Evolutionary conservation across 2,797 vertebrate species (phyloP), one percentile per base, ranked within the genome.

Genomic region (Parauchenoglanis ngamensis): DNA sequence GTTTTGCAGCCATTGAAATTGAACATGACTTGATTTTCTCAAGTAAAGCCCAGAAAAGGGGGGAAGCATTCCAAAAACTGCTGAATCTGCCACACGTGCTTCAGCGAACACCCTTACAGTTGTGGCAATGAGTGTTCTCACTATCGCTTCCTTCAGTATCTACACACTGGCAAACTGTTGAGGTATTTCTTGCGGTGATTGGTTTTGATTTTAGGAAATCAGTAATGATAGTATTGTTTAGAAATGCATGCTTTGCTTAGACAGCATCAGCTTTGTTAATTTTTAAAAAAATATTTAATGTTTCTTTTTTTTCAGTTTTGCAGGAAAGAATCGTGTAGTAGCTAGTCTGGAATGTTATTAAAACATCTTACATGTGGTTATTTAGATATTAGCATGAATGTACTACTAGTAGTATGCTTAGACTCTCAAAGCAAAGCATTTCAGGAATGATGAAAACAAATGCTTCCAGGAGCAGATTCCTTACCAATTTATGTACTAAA

Each of bases 121-220:
- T 97, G 96, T 97, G 96, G 96, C 97, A 96, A 93, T 97, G 97
- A 97, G 95, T 95, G 97, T 95, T 97, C 92, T 93, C 97, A 97
- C 97, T 97, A 96, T 97, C 96, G 96, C 97, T 97, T 97, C 97
- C 94, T 92, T 91, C 94, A 92, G 95, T 97, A 96, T 97, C 97
- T 97, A 96, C 97, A 97, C 97, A 95, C 97, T 96, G 97, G 97
- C 97, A 96, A 96, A 97, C 97, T 96, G 97, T 97, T 95, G 96
- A 98, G 97, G 97, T 98, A 98, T 97, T 98, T 98, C 97, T 97
- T 98, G 97, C 96, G 97, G 97, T 96, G 97, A 98, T 97, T 98
- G 96, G 97, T 98, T 97, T 97, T 96, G 96, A 96, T 96, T 96
- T 96, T 97, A 96, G 97, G 96, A 96, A 94, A 96, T 95, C 95